A percentile compares a stretch with the other conserved stretches of the same genome.
Conservation (phyloP, 2,888 invertebrate genomes). For the Electrophaes corylata region DNA sequence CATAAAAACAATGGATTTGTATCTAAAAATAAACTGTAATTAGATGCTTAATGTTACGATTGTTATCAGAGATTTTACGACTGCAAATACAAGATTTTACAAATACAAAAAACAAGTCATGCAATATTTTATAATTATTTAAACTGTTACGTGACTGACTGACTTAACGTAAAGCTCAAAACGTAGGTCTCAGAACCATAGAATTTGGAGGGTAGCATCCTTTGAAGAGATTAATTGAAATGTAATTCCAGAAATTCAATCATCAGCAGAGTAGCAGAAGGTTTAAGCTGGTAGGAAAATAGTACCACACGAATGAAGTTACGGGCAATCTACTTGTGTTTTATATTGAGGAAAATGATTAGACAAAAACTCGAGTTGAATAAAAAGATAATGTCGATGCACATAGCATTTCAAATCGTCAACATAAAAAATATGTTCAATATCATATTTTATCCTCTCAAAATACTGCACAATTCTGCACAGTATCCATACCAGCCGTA, state of each 20-base stretch:
- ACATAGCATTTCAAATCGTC: neutral
- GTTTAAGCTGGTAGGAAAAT: neutral
- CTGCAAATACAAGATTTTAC: neutral
- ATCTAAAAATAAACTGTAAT: neutral
- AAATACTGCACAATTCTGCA: too few species aligned
- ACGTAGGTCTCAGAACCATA: too few species aligned
- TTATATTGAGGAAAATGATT: conserved; percentile 6
- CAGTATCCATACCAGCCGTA: too few species aligned
- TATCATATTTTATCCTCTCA: too few species aligned
- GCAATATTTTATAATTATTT: too few species aligned
- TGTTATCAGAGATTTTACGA: neutral
- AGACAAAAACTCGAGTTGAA: neutral
- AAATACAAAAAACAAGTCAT: too few species aligned
- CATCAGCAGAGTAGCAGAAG: neutral
- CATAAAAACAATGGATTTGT: neutral
- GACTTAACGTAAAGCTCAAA: too few species aligned
- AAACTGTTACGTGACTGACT: neutral
- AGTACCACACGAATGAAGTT: neutral
- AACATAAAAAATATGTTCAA: neutral
- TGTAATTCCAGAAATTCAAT: neutral
- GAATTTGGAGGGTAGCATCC: neutral
- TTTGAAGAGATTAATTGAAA: neutral
- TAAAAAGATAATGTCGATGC: neutral
- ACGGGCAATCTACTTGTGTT: neutral
- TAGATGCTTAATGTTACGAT: neutral